Evolutionary conservation across 1,140 invertebrate species (phyloP).

Genomic region (Ceratitis capitata): DNA sequence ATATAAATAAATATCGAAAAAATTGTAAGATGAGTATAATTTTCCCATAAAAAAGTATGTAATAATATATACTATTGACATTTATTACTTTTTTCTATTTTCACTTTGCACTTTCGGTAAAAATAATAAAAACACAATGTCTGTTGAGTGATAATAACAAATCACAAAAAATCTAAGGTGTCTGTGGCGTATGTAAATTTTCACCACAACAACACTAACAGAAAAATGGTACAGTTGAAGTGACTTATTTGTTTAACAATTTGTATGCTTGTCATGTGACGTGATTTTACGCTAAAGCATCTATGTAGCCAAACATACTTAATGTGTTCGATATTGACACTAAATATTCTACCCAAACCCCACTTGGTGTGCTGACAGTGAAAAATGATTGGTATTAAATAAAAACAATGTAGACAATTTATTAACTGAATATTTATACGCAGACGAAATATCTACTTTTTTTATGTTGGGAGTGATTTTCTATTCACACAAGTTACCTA

Average conservation of each 20-base stretch:
- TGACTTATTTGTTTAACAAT: not conserved
- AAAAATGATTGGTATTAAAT: conserved; percentile 36
- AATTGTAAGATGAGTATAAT: too few species aligned
- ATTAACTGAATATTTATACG: conserved; percentile 21
- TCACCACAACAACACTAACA: not conserved
- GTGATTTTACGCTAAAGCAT: not conserved
- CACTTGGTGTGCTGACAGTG: conserved; percentile 3
- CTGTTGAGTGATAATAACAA: not conserved
- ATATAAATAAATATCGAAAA: too few species aligned
- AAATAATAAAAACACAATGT: too few species aligned
- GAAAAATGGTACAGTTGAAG: not conserved
- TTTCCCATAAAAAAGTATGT: too few species aligned
- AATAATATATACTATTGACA: not conserved
- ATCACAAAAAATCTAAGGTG: not conserved
- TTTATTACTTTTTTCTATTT: not conserved
- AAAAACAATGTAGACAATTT: conserved; percentile 28
- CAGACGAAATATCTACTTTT: not conserved
- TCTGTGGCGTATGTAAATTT: not conserved
- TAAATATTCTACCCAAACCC: not conserved
- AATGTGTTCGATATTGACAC: conserved; percentile 20
- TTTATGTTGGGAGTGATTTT: not conserved
- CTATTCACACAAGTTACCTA: too few species aligned
- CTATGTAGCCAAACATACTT: not conserved
- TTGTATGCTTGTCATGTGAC: not conserved
- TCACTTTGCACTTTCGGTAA: not conserved